Evolutionary conservation across 2,888 invertebrate species (phyloP).

Genomic region (Andrena camellia): DNA sequence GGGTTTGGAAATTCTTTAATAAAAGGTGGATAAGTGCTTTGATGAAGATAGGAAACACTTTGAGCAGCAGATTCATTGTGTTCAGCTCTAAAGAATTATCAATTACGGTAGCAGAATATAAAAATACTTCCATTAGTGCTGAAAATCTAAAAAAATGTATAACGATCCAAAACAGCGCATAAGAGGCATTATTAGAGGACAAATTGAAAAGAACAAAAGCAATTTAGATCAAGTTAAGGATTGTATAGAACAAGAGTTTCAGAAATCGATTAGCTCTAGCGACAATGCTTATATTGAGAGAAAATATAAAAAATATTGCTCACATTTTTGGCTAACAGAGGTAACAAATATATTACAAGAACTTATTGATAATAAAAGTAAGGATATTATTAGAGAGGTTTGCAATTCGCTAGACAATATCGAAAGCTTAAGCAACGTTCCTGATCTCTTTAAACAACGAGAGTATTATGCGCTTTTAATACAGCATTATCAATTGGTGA

Average conservation of each 20-base stretch:
- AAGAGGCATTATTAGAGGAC: constrained; percentile 4
- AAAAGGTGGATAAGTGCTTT: not conserved
- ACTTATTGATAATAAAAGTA: not conserved
- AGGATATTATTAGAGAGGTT: not conserved
- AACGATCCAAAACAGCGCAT: not conserved
- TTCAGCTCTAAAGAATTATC: constrained; percentile 8
- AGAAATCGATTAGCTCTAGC: not conserved
- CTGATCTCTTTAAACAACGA: not conserved
- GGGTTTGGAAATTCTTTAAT: constrained; percentile 1
- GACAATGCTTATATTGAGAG: constrained; percentile 15
- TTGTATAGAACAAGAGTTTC: constrained; percentile 14
- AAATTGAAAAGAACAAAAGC: constrained; percentile 2
- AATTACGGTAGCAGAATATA: not conserved
- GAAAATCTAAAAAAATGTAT: too few relatives aligned
- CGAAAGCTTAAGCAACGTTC: constrained; percentile 4
- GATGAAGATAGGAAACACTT: not conserved
- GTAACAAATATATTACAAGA: not conserved
- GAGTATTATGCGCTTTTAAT: constrained; percentile 17
- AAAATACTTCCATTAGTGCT: constrained; percentile 3
- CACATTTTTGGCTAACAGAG: constrained; percentile 6
- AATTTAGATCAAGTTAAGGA: not conserved
- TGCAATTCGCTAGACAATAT: constrained; percentile 13
- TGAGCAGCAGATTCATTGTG: constrained; percentile 6
- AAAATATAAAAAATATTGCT: constrained; percentile 12
- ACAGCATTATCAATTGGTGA: not conserved